Percentiles rank a stretch among this genome's conserved stretches.
Conservation (phyloP, 2,888 invertebrate species). For the Calliscelio sp. region DNA sequence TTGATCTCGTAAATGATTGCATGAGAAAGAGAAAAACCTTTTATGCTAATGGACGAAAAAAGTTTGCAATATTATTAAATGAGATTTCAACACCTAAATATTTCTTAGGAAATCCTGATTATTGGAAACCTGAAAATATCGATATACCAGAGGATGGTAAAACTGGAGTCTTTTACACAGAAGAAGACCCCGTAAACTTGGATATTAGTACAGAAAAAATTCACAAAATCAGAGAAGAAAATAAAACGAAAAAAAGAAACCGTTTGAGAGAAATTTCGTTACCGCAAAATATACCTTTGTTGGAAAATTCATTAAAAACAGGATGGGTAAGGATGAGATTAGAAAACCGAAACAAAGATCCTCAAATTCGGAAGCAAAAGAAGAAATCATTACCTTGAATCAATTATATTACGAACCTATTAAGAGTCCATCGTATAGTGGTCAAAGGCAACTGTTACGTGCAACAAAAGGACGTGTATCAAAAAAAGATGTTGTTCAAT, state of each 20-base stretch:
- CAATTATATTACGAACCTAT: neutral
- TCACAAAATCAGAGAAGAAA: neutral
- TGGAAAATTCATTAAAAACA: neutral
- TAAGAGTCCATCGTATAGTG: neutral
- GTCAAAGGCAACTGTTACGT: neutral
- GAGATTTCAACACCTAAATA: neutral
- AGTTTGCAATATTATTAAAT: slow-evolving; percentile 4
- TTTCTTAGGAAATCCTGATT: slow-evolving; percentile 1
- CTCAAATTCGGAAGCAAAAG: too few species aligned
- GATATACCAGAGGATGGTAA: neutral
- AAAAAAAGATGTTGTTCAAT: neutral
- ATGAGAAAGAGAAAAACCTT: neutral
- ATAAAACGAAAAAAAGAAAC: neutral
- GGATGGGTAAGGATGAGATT: slow-evolving; percentile 1
- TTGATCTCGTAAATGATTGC: slow-evolving; percentile 8
- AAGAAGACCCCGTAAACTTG: neutral
- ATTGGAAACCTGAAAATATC: neutral
- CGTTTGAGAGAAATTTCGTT: too few species aligned
- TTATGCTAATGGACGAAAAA: neutral
- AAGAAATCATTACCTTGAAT: neutral
- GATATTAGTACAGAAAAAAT: neutral
- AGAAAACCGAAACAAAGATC: neutral
- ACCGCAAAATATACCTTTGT: neutral
- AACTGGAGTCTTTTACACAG: neutral
- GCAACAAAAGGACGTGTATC: neutral